Conservation (phyloP, 2,888 invertebrate genomes). For the Catocala nupta region DNA sequence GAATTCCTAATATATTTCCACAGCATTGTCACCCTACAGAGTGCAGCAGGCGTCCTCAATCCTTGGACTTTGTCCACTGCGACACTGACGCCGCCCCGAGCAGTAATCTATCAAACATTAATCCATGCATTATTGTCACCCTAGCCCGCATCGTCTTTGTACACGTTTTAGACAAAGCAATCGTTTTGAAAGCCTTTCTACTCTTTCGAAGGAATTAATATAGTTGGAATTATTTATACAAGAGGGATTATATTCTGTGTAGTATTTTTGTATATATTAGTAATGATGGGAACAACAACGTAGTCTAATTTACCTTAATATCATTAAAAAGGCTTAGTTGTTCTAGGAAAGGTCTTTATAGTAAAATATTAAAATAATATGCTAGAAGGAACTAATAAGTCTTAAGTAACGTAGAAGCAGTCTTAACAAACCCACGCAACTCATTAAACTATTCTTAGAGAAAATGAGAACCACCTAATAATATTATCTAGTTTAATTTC, state of each 20-base stretch:
- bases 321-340: not conserved
- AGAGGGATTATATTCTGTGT: too few relatives aligned
- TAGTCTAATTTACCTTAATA: not conserved
- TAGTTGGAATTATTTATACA: not conserved
- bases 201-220: not conserved
- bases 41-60: constrained; percentile 28
- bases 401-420: too few relatives aligned
- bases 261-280: too few relatives aligned
- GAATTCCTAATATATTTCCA: not conserved
- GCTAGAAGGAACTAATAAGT: too few relatives aligned
- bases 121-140: constrained; percentile 33
- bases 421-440: not conserved
- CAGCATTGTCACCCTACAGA: constrained; percentile 18
- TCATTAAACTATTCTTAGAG: not conserved
- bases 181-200: constrained; percentile 32
- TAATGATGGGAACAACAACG: too few relatives aligned
- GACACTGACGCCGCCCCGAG: constrained; percentile 32
- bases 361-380: not conserved
- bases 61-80: constrained; percentile 36
- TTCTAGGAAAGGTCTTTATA: not conserved
- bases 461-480: too few relatives aligned
- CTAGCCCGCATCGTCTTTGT: constrained; percentile 37
- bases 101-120: constrained; percentile 45
- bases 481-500: too few relatives aligned
- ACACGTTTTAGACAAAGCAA: constrained; percentile 34